These are phyloP conservation scores for Cinclus cinclus DNA, from an alignment of 2,113 vertebrate genomes.

Conservation along the genomic window DNA sequence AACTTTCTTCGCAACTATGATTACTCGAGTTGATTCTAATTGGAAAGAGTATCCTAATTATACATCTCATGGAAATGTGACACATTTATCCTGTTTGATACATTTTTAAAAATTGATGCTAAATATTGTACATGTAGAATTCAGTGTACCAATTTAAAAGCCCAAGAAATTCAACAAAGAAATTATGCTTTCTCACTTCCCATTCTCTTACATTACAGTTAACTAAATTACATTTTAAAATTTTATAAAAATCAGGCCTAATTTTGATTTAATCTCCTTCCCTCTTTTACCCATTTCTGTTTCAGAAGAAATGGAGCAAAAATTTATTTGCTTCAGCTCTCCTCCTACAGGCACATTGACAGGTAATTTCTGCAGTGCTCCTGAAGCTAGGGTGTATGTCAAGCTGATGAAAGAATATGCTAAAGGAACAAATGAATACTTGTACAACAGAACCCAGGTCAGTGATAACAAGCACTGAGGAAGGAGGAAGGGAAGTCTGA, in stretches of 20 bases:
- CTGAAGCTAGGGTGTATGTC: neutral
- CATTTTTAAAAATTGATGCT: rapidly evolving
- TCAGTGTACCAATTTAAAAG: neutral
- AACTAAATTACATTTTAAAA: neutral
- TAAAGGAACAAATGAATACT: neutral
- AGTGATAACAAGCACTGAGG: neutral
- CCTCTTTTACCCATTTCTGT: neutral
- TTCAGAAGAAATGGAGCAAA: neutral
- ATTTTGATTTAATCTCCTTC: neutral
- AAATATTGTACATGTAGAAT: neutral
- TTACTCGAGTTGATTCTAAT: neutral
- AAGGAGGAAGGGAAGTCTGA: neutral
- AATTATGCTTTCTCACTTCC: neutral
- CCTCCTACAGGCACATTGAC: neutral
- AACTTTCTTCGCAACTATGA: neutral
- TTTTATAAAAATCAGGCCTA: neutral
- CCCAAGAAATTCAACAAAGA: neutral
- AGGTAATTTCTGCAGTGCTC: neutral
- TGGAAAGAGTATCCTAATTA: neutral
- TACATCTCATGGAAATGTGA: neutral
- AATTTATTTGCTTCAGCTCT: neutral
- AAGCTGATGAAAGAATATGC: neutral
- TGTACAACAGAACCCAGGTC: neutral
- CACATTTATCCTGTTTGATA: neutral
- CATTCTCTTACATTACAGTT: neutral